phyloP scores from a whole-genome alignment of 2,888 invertebrate species.

The Axea sp. region DNA sequence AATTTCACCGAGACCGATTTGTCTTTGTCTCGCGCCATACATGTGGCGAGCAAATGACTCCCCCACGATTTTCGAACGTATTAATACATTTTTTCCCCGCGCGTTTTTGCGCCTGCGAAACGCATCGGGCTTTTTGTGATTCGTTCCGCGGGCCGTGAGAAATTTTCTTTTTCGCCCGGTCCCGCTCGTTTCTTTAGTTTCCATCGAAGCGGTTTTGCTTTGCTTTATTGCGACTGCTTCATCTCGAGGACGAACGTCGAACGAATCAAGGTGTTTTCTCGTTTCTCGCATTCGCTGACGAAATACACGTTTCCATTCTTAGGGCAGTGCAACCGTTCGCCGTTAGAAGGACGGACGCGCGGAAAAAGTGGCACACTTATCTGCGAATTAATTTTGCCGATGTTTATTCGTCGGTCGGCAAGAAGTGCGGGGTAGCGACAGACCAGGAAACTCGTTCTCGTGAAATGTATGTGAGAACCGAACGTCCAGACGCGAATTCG shows the following conservation, averaged over 20 bases:
- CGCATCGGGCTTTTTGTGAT: slow-evolving; percentile 16
- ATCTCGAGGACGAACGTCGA: too few species aligned
- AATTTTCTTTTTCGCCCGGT: too few species aligned
- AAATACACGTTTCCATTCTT: too few species aligned
- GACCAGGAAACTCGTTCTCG: slow-evolving; percentile 40
- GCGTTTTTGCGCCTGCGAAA: slow-evolving; percentile 15
- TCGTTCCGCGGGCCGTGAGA: slow-evolving; percentile 33
- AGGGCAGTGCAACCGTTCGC: too few species aligned
- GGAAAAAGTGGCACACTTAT: neutral
- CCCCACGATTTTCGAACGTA: slow-evolving; percentile 22
- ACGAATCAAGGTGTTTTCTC: too few species aligned
- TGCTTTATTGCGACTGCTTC: too few species aligned
- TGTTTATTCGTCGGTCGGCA: too few species aligned
- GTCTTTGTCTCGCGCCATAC: slow-evolving; percentile 42
- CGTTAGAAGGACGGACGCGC: too few species aligned
- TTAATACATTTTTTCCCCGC: slow-evolving; percentile 14
- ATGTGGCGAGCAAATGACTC: slow-evolving; percentile 55
- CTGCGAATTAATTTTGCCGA: neutral
- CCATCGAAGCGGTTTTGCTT: neutral
- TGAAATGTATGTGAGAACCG: slow-evolving; percentile 57
- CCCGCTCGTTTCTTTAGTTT: neutral
- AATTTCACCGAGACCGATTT: slow-evolving; percentile 49
- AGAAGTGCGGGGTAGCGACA: too few species aligned
- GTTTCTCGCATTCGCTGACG: too few species aligned
- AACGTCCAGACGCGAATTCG: slow-evolving; percentile 38